Base-by-base conservation (phyloP, 2,113 vertebrate genomes). In the Gadus chalcogrammus region DNA sequence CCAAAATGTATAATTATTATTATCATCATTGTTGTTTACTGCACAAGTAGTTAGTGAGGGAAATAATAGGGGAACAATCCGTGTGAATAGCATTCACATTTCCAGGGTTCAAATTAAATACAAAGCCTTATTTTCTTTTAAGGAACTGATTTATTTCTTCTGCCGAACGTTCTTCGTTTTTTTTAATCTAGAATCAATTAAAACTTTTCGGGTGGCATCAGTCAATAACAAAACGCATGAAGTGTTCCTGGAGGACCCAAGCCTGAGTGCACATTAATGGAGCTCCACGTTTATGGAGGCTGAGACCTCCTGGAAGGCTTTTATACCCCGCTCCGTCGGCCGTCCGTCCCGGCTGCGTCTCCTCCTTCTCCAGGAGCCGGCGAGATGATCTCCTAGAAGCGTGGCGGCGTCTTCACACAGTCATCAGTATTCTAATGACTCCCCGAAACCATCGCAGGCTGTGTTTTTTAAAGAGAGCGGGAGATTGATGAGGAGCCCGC, bases 401-500 rank as follows among this genome's bases (percentile, higher is more conserved):
- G 84, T 83, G 86, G 82, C 71, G 65, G 66, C 71, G 81, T 80
- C 77, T 89, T 89, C 88, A 88, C 82, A 84, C 85, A 87, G 82
- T 86, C 81, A 84, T 89, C 88, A 90, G 84, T 84, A 90, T 88
- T 90, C 90, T 90, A 92, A 91, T 88, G 89, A 89, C 85, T 91
- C 88, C 83, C 88, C 78, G 74, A 80, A 69, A 76, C 81, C 72
- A 61, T 87, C 87, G 82, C 79, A 61, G 79, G 76, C 77, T 90
- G 90, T 90, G 90, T 92, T 90, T 90, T 93, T 93, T 91, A 92
- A 89, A 90, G 86, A 89, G 90, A 88, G 84, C 78, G 77, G 68
- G 87, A 92, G 90, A 92, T 90, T 91, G 91, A 93, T 92, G 91
- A 91, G 90, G 87, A 76, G 85, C 88, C 92, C 84, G 84, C 85